Evolutionary conservation across 2,888 invertebrate species (phyloP).

Genomic region (Bombylius discolor): DNA sequence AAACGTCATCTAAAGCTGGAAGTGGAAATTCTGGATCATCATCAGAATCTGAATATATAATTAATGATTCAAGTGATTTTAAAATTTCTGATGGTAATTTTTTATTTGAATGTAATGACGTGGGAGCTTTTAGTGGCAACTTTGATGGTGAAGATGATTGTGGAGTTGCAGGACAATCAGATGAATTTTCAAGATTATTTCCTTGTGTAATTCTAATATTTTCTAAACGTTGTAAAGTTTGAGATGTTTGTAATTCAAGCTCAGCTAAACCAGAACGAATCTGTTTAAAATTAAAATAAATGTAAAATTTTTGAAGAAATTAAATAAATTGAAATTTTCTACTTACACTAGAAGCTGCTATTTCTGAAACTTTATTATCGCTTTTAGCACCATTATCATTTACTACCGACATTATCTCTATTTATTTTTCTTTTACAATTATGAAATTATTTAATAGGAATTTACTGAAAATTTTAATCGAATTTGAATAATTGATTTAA

Average conservation of each 20-base stretch:
- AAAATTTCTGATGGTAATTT: constrained; percentile 40
- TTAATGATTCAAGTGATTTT: constrained; percentile 47
- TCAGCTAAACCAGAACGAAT: constrained; percentile 50
- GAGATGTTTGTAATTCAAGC: constrained; percentile 58
- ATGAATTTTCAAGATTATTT: neutral
- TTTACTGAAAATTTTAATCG: too few species aligned
- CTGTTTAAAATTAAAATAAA: constrained; percentile 23
- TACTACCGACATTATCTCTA: constrained; percentile 19
- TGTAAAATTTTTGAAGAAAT: neutral
- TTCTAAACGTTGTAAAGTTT: constrained; percentile 56
- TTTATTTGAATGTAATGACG: constrained; percentile 43
- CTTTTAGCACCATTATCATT: constrained; percentile 20
- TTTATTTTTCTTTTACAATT: neutral
- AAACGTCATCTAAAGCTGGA: constrained; percentile 48
- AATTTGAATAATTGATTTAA: too few species aligned
- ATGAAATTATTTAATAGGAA: neutral
- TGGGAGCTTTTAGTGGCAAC: constrained; percentile 17
- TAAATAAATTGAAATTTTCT: neutral
- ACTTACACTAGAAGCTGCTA: constrained; percentile 35
- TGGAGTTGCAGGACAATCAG: neutral
- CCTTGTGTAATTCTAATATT: constrained; percentile 36
- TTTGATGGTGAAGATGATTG: constrained; percentile 10
- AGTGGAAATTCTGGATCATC: constrained; percentile 47
- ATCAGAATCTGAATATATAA: constrained; percentile 47
- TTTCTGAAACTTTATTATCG: constrained; percentile 28